These are phyloP conservation scores for Lepidotrigona ventralis DNA, from an alignment of 1,140 invertebrate genomes.

Conservation along the genomic window DNA sequence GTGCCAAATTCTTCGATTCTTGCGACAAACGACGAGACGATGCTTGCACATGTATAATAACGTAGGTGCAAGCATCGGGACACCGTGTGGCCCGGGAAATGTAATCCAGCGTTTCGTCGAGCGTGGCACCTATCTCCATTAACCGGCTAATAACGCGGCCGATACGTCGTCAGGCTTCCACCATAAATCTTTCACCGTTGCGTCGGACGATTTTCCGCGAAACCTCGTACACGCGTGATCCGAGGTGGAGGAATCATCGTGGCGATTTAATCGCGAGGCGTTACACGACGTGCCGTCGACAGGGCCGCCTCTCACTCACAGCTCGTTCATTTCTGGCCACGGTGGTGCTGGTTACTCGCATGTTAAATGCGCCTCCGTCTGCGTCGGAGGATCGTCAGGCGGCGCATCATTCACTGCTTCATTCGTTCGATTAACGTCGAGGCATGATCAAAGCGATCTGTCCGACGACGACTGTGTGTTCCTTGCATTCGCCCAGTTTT, in stretches of 20 bases:
- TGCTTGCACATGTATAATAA: background rate
- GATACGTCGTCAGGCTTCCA: background rate
- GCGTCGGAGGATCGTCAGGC: background rate
- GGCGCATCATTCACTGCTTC: background rate
- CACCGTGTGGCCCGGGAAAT: background rate
- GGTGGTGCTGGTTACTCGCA: slow-evolving; percentile 20
- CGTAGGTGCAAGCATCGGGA: background rate
- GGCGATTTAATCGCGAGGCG: background rate
- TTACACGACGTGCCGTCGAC: background rate
- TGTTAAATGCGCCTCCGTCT: slow-evolving; percentile 36
- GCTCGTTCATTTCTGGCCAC: slow-evolving; percentile 20
- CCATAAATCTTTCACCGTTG: background rate
- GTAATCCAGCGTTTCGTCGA: background rate
- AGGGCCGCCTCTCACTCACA: background rate
- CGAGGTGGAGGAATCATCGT: background rate
- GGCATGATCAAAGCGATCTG: slow-evolving; percentile 33
- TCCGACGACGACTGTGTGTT: no score
- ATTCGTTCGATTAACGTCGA: slow-evolving; percentile 45
- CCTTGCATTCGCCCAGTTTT: background rate
- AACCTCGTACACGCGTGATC: background rate
- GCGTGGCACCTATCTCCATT: background rate
- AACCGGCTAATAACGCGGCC: background rate
- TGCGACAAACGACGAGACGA: background rate
- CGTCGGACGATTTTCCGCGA: background rate
- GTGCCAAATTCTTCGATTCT: background rate